Base-by-base conservation (phyloP, 2,113 vertebrate genomes). In the Alethe castanea region DNA sequence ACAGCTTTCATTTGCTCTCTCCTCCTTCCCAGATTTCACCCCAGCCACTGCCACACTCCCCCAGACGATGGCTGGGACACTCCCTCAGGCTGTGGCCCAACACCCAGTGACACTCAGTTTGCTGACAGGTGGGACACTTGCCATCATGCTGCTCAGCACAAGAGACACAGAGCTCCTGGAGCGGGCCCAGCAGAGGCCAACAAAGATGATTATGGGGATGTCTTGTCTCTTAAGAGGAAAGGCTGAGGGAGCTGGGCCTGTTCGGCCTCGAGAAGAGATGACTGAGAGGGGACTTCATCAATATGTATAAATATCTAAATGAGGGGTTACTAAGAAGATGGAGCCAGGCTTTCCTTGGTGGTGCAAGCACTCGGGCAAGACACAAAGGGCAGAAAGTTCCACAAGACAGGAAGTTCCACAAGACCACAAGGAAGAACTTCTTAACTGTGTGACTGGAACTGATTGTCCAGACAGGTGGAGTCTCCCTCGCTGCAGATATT, bases 51-150 rank as follows among this genome's bases (percentile, higher is more conserved):
- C 29, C n/a, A 19, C 8, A 3, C 7, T 36, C 5, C 9, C 23
- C 17, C 2, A 53, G n/a, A 29, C 3, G 45, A 19, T 5, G 26
- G 7, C 42, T 2, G 19, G 24, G 65, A n/a, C 3, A 4, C 8
- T 17, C 29, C 56, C 8, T 15, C 5, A 24, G 70, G 33, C 38
- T 33, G 36, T 5, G 28, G 29, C 86, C 38, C 25, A 57, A 10
- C 26, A 8, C n/a, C 8, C 53, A 72, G 61, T 3, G 6, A 22
- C 29, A 16, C 4, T 3, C 24, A 15, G 24, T 6, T 6, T 24
- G 23, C 36, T 38, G 44, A 11, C 18, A 52, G 0, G 24, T 5
- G 24, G 53, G 11, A 47, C 61, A 67, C 13, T 16, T n/a, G 69
- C 23, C n/a, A 66, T n/a, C 45, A 29, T 0, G 24, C 22, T 12